Evolutionary conservation across 2,797 vertebrate species (phyloP), one percentile per base, ranked within the genome.

Genomic region (Hapalemur alaotrensis): DNA sequence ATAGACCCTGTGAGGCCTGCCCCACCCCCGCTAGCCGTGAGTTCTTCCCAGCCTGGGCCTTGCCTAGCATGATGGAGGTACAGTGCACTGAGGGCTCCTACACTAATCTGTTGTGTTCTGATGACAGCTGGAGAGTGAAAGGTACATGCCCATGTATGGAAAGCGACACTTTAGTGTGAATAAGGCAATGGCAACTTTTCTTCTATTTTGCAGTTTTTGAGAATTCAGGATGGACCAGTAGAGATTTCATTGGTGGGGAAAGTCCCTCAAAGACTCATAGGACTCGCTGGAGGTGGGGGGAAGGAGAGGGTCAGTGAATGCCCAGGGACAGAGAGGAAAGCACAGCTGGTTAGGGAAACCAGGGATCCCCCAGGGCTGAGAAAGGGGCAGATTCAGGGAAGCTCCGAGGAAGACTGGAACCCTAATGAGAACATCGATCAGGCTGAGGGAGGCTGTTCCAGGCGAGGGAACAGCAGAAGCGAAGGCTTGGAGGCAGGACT

Each of bases 1-100:
- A 99, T 98, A 99, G 99, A 89, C 99, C 99, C 0, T 99, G 99
- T 0, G 99, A 99, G 94, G 98, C 99, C 90, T 99, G 99, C 89
- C 99, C 99, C 0, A 99, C 99, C 0, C 99, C 99, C 0, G 99
- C 99, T 59, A 99, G 99, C 97, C 80, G 99, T 99, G 97, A 99
- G 99, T 98, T 52, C 30, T 28, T 28, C 35, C 50, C 50, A n/a
- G 38, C n/a, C 13, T 18, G 76, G 63, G 7, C 30, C 23, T 25
- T 38, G 30, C 20, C 30, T 57, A 11, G 48, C 8, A 32, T 13
- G 38, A 8, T 54, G 48, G 32, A 22, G 30, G n/a, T 4, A 14
- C 13, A 12, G 10, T 22, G 25, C 30, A 2, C 32, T 70, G 22
- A 22, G 28, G 35, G 28, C 46, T 72, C 70, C 89, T 48, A 11